Base-by-base conservation (phyloP, 2,797 vertebrate species). In the Periparus ater region DNA sequence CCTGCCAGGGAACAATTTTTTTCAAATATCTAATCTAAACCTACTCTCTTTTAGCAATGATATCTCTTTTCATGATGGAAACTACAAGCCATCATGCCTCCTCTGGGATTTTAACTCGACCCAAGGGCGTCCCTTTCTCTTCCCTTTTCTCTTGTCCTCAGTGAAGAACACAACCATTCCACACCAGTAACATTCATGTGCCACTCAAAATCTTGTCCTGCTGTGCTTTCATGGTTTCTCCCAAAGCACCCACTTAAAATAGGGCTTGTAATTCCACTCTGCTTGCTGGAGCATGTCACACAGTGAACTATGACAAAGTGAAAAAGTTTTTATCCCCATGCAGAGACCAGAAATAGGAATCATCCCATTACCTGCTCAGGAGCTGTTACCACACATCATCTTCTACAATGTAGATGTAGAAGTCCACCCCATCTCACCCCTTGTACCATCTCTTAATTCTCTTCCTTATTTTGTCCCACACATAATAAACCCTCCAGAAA, bases 221-320 rank as follows among this genome's bases (percentile, higher is more conserved):
- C 67, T 76, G 65, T 47, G 83, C 62, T 81, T 93, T 84, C 95
- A 89, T 42, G 54, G 58, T 40, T 92, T 88, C 85, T 95, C 79
- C 82, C 76, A 63, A 36, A 70, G 6, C 70, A 79, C 21, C 77
- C 45, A 72, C 79, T 94, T 90, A 81, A 95, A 95, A 89, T 2
- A 90, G 53, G 58, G 66, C 11, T 79, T 73, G 88, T 17, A 89
- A 48, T 84, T 88, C 87, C 73, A 60, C 76, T 88, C 55, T 84
- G 77, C 73, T 89, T 81, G 87, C 72, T 73, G 55, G 79, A 92
- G 87, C 63, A 48, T 70, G 93, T 44, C 72, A 75, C 68, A 91
- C 26, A 75, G 57, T 60, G 82, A 92, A 83, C 72, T 68, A 66
- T 40, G 57, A 77, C 78, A 91, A 83, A 85, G 54, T 60, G 29